A percentile compares a stretch with the other conserved stretches of the same genome.
phyloP scores from a whole-genome alignment of 2,113 vertebrate species.

The Andinoacara biseriatus region DNA sequence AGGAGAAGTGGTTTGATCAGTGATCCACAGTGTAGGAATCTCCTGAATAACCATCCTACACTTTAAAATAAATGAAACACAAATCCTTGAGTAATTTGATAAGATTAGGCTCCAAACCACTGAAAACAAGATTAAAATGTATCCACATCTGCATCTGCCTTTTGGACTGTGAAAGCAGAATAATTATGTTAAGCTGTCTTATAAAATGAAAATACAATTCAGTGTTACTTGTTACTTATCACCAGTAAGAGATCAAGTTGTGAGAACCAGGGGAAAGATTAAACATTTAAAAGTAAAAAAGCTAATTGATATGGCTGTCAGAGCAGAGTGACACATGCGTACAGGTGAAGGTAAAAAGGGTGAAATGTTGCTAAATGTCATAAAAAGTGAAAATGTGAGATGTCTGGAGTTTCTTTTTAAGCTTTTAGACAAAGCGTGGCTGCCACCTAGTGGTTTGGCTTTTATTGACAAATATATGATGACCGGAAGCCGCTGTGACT shows the following conservation, averaged over 20 bases:
- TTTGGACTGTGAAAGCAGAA: no score
- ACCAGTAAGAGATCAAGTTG: no score
- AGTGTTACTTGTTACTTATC: no score
- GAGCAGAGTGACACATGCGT: not conserved
- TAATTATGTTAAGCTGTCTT: no score
- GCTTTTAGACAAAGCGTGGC: not conserved
- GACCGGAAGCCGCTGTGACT: slow-evolving; percentile 2
- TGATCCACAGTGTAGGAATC: no score
- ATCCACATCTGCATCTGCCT: no score
- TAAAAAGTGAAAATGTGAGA: not conserved
- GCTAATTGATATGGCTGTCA: not conserved
- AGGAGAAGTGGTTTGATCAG: not conserved
- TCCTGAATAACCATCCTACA: no score
- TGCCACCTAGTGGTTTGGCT: slow-evolving; percentile 4
- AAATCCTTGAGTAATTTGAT: no score
- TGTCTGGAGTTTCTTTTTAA: not conserved
- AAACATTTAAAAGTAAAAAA: not conserved
- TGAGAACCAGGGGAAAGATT: not conserved
- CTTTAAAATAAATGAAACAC: no score
- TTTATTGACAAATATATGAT: not conserved
- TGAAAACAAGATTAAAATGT: no score
- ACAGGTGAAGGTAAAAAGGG: not conserved
- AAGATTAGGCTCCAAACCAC: no score
- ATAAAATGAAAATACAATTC: no score
- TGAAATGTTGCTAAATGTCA: not conserved